Percentiles rank a stretch among this genome's conserved stretches.
phyloP scores from a whole-genome alignment of 2,797 vertebrate species.

The Manis javanica region DNA sequence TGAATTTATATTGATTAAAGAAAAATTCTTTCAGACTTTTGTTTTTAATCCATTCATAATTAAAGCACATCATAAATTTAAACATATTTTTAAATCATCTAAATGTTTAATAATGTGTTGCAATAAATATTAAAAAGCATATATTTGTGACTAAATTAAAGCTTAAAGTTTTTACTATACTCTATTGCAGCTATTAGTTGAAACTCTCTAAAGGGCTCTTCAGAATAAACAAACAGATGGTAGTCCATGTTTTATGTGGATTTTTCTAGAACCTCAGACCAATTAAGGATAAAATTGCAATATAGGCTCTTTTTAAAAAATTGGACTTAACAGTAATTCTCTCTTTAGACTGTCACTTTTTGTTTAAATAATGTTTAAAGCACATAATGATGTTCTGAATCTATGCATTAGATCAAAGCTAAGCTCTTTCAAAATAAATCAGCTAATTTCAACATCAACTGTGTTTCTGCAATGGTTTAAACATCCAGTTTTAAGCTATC shows the following conservation, averaged over 20 bases:
- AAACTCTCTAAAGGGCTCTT: background rate
- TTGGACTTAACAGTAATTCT: background rate
- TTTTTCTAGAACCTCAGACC: slow-evolving; percentile 1
- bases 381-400: slow-evolving; percentile 58
- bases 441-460: slow-evolving; percentile 73
- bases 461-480: slow-evolving; percentile 56
- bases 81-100: background rate
- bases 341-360: slow-evolving; percentile 55
- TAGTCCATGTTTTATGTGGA: background rate
- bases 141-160: slow-evolving; percentile 8
- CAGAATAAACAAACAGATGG: background rate
- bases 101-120: background rate
- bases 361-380: slow-evolving; percentile 70
- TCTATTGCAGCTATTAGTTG: background rate
- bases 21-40: background rate
- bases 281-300: slow-evolving; percentile 39
- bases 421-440: slow-evolving; percentile 57
- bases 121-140: background rate
- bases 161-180: background rate
- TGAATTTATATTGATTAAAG: slow-evolving; percentile 12
- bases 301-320: background rate
- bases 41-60: background rate
- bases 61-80: background rate
- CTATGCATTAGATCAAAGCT: slow-evolving; percentile 67
- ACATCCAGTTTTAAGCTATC: slow-evolving; percentile 66